Base-by-base conservation (phyloP, 2,888 invertebrate species). In the Atherix ibis region DNA sequence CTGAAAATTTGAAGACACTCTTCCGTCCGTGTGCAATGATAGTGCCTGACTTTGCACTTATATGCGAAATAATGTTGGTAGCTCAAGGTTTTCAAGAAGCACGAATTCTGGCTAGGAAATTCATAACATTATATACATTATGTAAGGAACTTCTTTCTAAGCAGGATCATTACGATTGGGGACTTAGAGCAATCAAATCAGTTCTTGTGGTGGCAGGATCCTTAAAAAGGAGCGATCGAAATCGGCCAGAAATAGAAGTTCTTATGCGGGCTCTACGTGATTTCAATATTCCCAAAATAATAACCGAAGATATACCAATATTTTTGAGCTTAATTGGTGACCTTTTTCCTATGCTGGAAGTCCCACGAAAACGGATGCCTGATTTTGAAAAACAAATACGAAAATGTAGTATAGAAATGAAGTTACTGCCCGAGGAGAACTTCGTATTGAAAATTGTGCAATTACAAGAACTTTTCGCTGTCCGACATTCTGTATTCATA, bases 141-240 rank as follows among this genome's bases (percentile, higher is more conserved):
- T 95, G 94, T 54, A 73, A 76, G 45, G 94, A 94, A 58, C 63
- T 94, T 44, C 65, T 94, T 8, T 92, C 91, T 29, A 91, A 92
- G 56, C 85, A 91, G 61, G 92, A 95, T 58, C 95, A 95, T 60
- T 95, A 95, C 53, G 95, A 95, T 65, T 91, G 94, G 94, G 95
- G 95, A n/a, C 65, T 95, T 36, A 64, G 95, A 44, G 94, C 94
- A 31, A 94, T 95, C 50, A 95, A 95, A 57, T 92, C 92, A 32
- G 91, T 95, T 15, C 64, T 95, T 32, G 92, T 94, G 1, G 91
- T 94, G 4, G 94, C 94, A 36, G 95, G 94, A 28, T 79, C 89
- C 18, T 65, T 94, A 30, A 92, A 91, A 68, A 67, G 85, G 45
- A 72, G 76, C 35, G 85, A 85, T 54, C 70, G 77, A 40, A 66